These are phyloP conservation scores for Eurystomus glaucurus DNA, from an alignment of 2,797 vertebrate genomes.

Conservation along the genomic window DNA sequence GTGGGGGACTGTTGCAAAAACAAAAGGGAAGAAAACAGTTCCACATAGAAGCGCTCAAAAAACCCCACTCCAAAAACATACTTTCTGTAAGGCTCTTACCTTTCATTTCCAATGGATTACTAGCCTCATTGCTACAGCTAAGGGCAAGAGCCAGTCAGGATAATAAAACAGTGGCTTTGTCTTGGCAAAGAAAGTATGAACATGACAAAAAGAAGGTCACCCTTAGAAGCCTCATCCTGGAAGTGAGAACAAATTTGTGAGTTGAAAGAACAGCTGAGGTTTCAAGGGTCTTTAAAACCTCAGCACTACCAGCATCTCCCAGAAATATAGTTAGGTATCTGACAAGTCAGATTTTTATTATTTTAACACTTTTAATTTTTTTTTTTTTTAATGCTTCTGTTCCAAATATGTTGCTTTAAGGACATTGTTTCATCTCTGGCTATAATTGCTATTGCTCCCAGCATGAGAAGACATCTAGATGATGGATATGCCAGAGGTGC, in stretches of 20 bases:
- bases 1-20: not conserved
- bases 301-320: not conserved
- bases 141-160: not conserved
- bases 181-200: not conserved
- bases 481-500: constrained; percentile 50
- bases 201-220: not conserved
- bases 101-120: not conserved
- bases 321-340: not conserved
- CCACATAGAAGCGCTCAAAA: not conserved
- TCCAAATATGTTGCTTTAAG: constrained; percentile 15
- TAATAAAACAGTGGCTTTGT: not conserved
- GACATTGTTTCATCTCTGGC: constrained; percentile 26
- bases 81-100: not conserved
- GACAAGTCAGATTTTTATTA: constrained; percentile 13
- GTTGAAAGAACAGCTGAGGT: not conserved
- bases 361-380: not conserved
- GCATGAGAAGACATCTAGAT: constrained; percentile 4
- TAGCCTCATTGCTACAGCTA: not conserved
- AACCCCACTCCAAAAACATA: rapidly evolving
- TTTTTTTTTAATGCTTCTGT: not conserved
- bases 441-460: constrained; percentile 41
- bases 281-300: constrained; percentile 1
- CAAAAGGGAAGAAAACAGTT: not conserved
- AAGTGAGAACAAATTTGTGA: not conserved
- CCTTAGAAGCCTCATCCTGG: not conserved